Base-by-base conservation (phyloP, 2,113 vertebrate species). In the Lathamus discolor region DNA sequence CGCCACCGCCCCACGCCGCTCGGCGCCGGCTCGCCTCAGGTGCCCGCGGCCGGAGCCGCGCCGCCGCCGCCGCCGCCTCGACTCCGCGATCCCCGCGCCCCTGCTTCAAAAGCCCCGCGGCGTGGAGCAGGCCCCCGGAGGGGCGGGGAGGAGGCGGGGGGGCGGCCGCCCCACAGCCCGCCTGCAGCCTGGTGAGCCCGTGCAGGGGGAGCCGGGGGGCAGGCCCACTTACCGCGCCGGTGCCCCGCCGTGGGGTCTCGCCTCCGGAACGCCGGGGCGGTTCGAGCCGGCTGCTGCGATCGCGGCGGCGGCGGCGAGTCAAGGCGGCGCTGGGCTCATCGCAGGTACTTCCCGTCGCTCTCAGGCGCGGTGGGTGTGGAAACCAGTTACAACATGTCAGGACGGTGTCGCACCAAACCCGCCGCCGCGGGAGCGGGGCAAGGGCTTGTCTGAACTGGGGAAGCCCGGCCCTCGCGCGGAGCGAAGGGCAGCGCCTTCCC, bases 301-400 rank as follows among this genome's bases (percentile, higher is more conserved):
- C 43, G n/a, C 59, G 48, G 75, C 68, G 27, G 75, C 68, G 27
- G 63, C 77, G 37, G 75, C 44, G 78, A 86, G 69, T 95, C 93
- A 77, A 29, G 87, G 70, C 76, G 70, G 48, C 57, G 92, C 93
- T 55, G 72, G 64, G 52, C 79, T 84, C 76, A 75, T 87, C 24
- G 52, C 96, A 96, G 96, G 96, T 97, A 95, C 95, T 94, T 95
- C 96, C 94, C 92, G 92, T 97, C 97, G 97, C 96, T 97, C 92
- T 94, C 97, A 92, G 94, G 96, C 97, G 90, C 96, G 82, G 92
- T 98, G 98, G 98, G 98, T 97, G 98, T 97, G 97, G 96, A 97
- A 97, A 98, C 99, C 90, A 97, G 99, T 98, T 97, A 96, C 97
- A 95, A 98, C 99, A 99, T 98, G 99, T 97, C 86, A 97, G 92